Conservation (phyloP, 2,113 vertebrate genomes). For the Meleagris gallopavo region DNA sequence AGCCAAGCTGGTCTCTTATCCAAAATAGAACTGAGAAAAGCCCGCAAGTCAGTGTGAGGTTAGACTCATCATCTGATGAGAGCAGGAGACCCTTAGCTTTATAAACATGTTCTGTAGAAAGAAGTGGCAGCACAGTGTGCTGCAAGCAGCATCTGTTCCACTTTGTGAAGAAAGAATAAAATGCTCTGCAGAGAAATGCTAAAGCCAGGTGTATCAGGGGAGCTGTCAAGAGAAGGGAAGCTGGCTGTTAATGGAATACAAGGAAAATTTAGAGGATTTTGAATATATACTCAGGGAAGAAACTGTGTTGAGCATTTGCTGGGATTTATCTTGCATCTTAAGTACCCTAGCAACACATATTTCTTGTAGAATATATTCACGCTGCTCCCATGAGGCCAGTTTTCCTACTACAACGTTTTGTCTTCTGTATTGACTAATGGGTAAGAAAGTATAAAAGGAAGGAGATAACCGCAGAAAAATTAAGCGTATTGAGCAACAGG, state of each 20-base stretch:
- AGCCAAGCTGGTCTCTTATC: background rate
- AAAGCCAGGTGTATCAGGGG: background rate
- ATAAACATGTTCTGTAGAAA: background rate
- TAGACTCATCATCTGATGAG: background rate
- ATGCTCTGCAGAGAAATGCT: background rate
- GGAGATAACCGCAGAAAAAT: background rate
- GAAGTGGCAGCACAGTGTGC: background rate
- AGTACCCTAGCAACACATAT: background rate
- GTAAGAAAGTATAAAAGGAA: background rate
- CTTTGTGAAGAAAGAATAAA: background rate
- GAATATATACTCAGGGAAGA: background rate
- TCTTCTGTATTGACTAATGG: background rate
- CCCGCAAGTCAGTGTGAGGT: background rate
- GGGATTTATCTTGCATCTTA: background rate
- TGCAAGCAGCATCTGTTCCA: background rate
- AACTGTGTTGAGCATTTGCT: background rate
- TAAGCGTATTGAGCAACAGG: background rate
- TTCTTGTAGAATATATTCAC: background rate
- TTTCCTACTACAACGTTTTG: background rate
- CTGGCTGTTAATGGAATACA: too few relatives aligned
- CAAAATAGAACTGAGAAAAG: background rate
- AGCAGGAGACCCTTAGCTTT: fast-evolving
- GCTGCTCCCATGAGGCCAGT: background rate
- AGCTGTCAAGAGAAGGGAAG: background rate
- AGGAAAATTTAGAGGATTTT: too few relatives aligned